phyloP scores from a whole-genome alignment of 2,113 vertebrate species.

The Lepidothrix coronata region DNA sequence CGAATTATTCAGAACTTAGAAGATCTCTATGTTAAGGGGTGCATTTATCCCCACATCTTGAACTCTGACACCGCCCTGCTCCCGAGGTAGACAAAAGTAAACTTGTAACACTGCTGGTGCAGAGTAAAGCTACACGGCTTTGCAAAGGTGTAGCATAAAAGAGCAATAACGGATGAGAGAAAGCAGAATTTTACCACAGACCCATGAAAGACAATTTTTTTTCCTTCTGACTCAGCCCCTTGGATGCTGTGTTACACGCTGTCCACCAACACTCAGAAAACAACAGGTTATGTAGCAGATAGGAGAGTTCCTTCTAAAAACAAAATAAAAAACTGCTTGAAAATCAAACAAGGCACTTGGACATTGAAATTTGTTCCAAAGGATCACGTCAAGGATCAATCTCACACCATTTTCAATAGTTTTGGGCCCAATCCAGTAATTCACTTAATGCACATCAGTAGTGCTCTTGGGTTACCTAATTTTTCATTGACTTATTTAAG shows the following conservation, averaged over 20 bases:
- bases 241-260: fast-evolving
- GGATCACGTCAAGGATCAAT: background rate
- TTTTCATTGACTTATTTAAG: background rate
- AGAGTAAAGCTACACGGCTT: background rate
- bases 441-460: background rate
- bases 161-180: background rate
- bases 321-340: background rate
- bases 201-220: background rate
- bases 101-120: fast-evolving
- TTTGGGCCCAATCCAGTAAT: background rate
- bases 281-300: background rate
- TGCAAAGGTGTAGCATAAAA: background rate
- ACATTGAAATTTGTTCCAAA: background rate
- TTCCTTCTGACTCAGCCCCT: background rate
- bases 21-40: background rate
- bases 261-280: background rate
- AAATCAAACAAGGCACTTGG: background rate
- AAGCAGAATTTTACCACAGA: background rate
- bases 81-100: background rate
- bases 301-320: background rate
- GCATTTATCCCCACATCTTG: background rate
- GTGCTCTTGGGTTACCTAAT: background rate
- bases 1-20: background rate
- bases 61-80: fast-evolving
- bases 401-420: background rate